Conservation (phyloP, 2,888 invertebrate genomes). For the Chaitophorus viminalis region DNA sequence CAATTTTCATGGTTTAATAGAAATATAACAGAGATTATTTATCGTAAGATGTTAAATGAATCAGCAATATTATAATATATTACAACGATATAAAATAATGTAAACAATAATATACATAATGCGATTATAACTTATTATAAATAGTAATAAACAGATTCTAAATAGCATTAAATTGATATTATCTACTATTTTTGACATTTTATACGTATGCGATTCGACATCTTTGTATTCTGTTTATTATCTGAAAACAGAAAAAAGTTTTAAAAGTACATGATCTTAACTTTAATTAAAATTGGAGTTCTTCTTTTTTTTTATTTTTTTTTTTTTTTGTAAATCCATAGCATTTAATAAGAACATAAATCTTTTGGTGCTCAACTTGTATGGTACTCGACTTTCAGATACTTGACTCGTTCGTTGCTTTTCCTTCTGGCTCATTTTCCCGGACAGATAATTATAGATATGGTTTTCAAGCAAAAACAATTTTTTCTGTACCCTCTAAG, state of each 20-base stretch:
- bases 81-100: too few relatives aligned
- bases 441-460: neutral
- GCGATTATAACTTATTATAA: too few relatives aligned
- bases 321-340: neutral
- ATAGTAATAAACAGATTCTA: too few relatives aligned
- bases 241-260: neutral
- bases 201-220: too few relatives aligned
- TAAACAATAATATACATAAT: too few relatives aligned
- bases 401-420: neutral
- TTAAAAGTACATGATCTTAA: neutral
- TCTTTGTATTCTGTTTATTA: neutral
- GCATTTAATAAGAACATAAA: slow-evolving; percentile 17
- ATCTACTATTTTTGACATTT: too few relatives aligned
- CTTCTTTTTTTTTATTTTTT: neutral
- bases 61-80: too few relatives aligned
- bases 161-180: too few relatives aligned
- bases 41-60: too few relatives aligned
- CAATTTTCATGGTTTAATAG: too few relatives aligned
- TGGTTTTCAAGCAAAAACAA: neutral
- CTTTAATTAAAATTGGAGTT: neutral
- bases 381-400: slow-evolving; percentile 17
- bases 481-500: neutral
- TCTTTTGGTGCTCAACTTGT: neutral
- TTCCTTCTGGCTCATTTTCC: neutral
- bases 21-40: too few relatives aligned